phyloP scores from a whole-genome alignment of 2,797 vertebrate genomes.

The Cygnus olor region DNA sequence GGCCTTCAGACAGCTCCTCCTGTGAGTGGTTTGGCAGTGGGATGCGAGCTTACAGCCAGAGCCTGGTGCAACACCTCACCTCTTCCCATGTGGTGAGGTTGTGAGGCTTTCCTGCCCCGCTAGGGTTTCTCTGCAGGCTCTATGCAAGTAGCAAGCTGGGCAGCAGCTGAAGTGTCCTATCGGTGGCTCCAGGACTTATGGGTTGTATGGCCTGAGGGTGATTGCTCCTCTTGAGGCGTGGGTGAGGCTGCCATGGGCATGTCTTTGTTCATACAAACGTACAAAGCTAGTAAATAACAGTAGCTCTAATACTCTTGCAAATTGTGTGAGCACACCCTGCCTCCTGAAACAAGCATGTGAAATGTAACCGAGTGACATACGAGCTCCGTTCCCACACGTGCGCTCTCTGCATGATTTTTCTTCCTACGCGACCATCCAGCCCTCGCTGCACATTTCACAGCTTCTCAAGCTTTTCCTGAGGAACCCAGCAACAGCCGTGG shows the following conservation, averaged over 20 bases:
- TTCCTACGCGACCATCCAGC: slow-evolving; percentile 33
- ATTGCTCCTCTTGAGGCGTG: neutral
- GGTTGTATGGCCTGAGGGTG: neutral
- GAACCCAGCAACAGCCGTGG: slow-evolving; percentile 6
- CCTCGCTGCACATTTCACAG: neutral
- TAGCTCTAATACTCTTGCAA: neutral
- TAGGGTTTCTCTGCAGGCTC: neutral
- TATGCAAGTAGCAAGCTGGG: neutral
- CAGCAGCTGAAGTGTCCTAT: neutral
- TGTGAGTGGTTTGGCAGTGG: neutral
- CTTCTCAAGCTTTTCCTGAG: slow-evolving; percentile 11
- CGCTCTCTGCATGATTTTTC: slow-evolving; percentile 35
- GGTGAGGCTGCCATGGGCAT: neutral
- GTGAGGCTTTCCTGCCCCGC: neutral
- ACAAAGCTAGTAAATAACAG: neutral
- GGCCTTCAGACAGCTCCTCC: neutral
- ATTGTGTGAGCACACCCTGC: neutral
- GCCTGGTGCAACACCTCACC: neutral
- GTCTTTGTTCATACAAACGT: neutral
- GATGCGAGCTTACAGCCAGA: neutral
- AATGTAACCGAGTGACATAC: neutral
- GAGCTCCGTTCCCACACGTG: slow-evolving; percentile 37
- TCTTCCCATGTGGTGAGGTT: neutral
- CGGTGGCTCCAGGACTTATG: neutral
- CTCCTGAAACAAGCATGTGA: neutral